phyloP scores from a whole-genome alignment of 2,888 invertebrate species.

The Chloroclystis v-ata region DNA sequence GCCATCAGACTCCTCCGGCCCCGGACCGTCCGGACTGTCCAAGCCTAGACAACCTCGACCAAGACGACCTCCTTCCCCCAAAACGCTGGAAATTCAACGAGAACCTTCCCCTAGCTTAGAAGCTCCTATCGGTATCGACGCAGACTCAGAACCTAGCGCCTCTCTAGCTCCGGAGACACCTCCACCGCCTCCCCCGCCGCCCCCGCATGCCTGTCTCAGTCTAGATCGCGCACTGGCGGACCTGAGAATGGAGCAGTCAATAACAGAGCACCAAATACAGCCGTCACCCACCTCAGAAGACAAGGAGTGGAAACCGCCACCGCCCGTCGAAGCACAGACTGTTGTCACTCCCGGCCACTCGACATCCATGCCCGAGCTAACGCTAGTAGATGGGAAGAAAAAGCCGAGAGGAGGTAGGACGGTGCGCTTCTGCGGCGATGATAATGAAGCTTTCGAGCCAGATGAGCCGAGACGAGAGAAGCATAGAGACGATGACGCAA shows the following conservation, averaged over 20 bases:
- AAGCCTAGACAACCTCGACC: slow-evolving; percentile 80
- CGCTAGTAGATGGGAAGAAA: slow-evolving; percentile 69
- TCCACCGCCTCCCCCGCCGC: slow-evolving; percentile 67
- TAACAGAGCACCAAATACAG: slow-evolving; percentile 83
- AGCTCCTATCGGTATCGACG: slow-evolving; percentile 59
- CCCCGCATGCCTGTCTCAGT: slow-evolving; percentile 66
- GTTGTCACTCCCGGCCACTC: slow-evolving; percentile 75
- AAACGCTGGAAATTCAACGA: slow-evolving; percentile 79
- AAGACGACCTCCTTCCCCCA: slow-evolving; percentile 74
- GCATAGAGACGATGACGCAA: slow-evolving; percentile 80
- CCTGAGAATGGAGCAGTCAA: slow-evolving; percentile 81
- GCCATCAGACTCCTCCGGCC: slow-evolving; percentile 89
- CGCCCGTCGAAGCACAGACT: slow-evolving; percentile 69
- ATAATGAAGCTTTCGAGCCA: slow-evolving; percentile 69
- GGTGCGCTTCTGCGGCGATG: slow-evolving; percentile 69
- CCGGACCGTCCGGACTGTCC: slow-evolving; percentile 62
- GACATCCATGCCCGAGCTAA: slow-evolving; percentile 69
- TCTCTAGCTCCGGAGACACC: slow-evolving; percentile 79
- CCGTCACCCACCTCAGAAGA: slow-evolving; percentile 65
- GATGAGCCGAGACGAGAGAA: slow-evolving; percentile 60
- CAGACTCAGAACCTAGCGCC: slow-evolving; percentile 78
- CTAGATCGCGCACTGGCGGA: slow-evolving; percentile 67
- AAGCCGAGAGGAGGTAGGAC: slow-evolving; percentile 63
- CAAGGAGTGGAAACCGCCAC: slow-evolving; percentile 71
- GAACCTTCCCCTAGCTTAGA: slow-evolving; percentile 64